These are phyloP conservation scores for Tinamus guttatus DNA, from an alignment of 2,113 vertebrate species.

Conservation along the genomic window DNA sequence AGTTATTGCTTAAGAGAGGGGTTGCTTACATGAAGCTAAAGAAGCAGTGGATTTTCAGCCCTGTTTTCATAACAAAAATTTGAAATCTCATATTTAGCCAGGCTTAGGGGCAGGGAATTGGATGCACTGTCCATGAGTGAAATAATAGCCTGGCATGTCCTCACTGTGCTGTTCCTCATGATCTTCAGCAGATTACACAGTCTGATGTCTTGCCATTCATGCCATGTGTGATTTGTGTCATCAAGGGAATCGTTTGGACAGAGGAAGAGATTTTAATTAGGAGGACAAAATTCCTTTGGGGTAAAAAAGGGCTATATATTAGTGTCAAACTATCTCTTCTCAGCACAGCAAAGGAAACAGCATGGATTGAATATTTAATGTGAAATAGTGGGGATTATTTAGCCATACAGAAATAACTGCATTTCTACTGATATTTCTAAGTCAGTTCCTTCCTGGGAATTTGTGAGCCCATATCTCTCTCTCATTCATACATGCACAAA, in stretches of 20 bases:
- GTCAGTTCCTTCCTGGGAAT: background rate
- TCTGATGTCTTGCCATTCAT: background rate
- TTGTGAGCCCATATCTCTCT: background rate
- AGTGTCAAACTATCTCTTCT: background rate
- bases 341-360: background rate
- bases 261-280: conserved; percentile 40
- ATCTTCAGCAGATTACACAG: background rate
- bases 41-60: background rate
- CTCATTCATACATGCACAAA: background rate
- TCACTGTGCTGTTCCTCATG: background rate
- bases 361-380: background rate
- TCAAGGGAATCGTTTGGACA: background rate
- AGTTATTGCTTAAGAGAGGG: background rate
- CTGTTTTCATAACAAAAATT: rapidly evolving
- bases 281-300: background rate
- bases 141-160: background rate
- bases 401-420: background rate
- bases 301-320: background rate
- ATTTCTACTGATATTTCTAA: background rate
- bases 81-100: background rate
- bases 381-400: background rate
- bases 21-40: background rate
- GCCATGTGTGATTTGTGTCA: background rate
- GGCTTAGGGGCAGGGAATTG: background rate
- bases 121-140: background rate